Conservation (phyloP, 2,888 invertebrate genomes). For the Apomyelois bistriatella region DNA sequence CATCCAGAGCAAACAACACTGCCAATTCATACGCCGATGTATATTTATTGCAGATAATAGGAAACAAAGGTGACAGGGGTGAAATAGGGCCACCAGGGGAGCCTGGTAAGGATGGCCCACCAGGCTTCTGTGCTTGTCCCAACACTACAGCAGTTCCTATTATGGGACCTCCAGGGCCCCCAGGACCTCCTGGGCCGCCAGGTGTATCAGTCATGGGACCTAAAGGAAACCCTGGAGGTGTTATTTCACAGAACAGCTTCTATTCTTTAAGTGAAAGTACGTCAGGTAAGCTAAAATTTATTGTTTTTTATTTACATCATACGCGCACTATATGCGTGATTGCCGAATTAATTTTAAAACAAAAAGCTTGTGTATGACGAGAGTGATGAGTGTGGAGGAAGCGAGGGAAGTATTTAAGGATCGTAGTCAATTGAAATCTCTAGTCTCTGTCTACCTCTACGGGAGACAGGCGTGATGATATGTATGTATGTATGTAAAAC, state of each 20-base stretch:
- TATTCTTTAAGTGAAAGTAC: constrained; percentile 19
- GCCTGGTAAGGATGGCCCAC: constrained; percentile 37
- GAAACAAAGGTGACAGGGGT: constrained; percentile 55
- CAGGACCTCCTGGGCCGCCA: constrained; percentile 46
- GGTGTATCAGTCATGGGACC: constrained; percentile 48
- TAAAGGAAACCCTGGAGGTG: constrained; percentile 52
- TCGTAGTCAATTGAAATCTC: too few relatives aligned
- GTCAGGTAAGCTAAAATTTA: constrained; percentile 12
- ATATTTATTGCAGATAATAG: constrained; percentile 43
- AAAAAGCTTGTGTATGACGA: too few relatives aligned
- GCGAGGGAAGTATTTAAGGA: too few relatives aligned
- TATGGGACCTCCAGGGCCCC: constrained; percentile 37
- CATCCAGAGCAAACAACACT: too few relatives aligned
- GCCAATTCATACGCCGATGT: too few relatives aligned
- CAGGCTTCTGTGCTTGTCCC: constrained; percentile 29
- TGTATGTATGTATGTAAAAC: too few relatives aligned
- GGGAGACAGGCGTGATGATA: too few relatives aligned
- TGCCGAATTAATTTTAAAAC: too few relatives aligned
- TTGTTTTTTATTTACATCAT: too few relatives aligned
- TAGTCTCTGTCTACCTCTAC: too few relatives aligned
- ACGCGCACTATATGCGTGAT: too few relatives aligned
- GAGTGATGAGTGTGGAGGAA: too few relatives aligned
- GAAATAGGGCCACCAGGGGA: constrained; percentile 40
- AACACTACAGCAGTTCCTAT: constrained; percentile 28
- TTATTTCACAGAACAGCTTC: constrained; percentile 26